phyloP scores from a whole-genome alignment of 2,113 vertebrate genomes.

The Percina caprodes region DNA sequence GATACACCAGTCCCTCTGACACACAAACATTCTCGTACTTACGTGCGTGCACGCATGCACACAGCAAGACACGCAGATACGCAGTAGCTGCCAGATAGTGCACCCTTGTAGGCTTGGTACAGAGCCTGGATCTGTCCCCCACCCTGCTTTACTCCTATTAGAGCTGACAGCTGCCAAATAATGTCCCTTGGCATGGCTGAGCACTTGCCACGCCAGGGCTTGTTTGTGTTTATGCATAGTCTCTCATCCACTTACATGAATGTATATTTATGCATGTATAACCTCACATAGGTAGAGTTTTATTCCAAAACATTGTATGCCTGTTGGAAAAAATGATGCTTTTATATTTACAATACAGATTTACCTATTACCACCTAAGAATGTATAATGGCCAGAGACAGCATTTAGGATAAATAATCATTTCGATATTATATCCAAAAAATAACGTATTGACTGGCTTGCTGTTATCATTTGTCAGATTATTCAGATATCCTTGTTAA shows the following conservation, averaged over 20 bases:
- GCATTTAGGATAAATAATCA: not conserved
- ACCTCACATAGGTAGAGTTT: conserved; percentile 21
- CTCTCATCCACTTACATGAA: conserved; percentile 30
- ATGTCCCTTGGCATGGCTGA: conserved; percentile 78
- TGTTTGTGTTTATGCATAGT: conserved; percentile 60
- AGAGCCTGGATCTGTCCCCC: conserved; percentile 72
- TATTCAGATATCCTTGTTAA: not conserved
- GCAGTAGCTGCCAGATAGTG: conserved; percentile 74
- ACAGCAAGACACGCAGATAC: conserved; percentile 32
- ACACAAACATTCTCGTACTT: conserved; percentile 44
- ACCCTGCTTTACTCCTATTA: conserved; percentile 75
- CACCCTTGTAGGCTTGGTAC: conserved; percentile 67
- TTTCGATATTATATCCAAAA: not conserved
- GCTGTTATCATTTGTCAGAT: not conserved
- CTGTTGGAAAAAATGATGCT: not conserved
- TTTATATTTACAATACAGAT: not conserved
- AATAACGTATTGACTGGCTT: not conserved
- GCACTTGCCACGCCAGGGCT: conserved; percentile 59
- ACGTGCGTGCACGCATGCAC: not conserved
- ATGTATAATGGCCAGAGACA: not conserved
- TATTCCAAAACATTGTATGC: not conserved
- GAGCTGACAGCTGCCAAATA: conserved; percentile 84
- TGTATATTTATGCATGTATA: conserved; percentile 28
- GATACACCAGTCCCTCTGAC: conserved; percentile 53
- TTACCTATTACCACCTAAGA: too few species aligned